phyloP scores from a whole-genome alignment of 2,888 invertebrate species.

The Megaustenia siamemsis region DNA sequence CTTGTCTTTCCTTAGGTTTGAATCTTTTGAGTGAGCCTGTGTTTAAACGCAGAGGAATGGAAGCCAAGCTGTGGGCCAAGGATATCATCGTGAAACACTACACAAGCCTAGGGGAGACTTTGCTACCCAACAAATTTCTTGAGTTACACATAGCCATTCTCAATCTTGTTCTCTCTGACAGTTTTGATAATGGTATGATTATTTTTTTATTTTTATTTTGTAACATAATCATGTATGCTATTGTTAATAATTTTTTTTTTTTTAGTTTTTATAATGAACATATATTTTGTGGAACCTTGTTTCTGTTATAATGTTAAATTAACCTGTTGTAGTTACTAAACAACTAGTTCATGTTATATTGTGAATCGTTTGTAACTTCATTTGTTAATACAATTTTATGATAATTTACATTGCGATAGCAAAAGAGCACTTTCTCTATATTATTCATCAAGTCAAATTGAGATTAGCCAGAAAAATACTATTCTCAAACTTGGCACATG shows the following conservation, averaged over 20 bases:
- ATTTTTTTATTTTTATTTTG: neutral
- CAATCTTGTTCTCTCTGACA: conserved; percentile 73
- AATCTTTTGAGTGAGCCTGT: conserved; percentile 72
- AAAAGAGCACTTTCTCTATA: too few relatives aligned
- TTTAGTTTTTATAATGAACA: too few relatives aligned
- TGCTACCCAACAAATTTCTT: conserved; percentile 75
- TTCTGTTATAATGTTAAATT: neutral
- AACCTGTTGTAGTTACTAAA: too few relatives aligned
- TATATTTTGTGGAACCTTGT: neutral
- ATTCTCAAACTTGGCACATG: too few relatives aligned
- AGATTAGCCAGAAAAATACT: too few relatives aligned
- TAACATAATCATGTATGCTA: neutral
- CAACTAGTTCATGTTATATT: too few relatives aligned
- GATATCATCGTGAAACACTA: conserved; percentile 74
- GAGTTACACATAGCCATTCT: conserved; percentile 76
- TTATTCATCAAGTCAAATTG: too few relatives aligned
- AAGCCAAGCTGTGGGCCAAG: conserved; percentile 73
- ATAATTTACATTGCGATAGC: too few relatives aligned
- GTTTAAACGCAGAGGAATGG: conserved; percentile 62
- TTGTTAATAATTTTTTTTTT: too few relatives aligned
- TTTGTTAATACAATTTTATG: too few relatives aligned
- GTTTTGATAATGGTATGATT: conserved; percentile 46
- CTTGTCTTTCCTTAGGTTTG: conserved; percentile 49
- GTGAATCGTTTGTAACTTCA: too few relatives aligned
- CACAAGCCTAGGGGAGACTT: conserved; percentile 58